Evolutionary conservation across 2,113 vertebrate species (phyloP).

Genomic region (Microcebus murinus): DNA sequence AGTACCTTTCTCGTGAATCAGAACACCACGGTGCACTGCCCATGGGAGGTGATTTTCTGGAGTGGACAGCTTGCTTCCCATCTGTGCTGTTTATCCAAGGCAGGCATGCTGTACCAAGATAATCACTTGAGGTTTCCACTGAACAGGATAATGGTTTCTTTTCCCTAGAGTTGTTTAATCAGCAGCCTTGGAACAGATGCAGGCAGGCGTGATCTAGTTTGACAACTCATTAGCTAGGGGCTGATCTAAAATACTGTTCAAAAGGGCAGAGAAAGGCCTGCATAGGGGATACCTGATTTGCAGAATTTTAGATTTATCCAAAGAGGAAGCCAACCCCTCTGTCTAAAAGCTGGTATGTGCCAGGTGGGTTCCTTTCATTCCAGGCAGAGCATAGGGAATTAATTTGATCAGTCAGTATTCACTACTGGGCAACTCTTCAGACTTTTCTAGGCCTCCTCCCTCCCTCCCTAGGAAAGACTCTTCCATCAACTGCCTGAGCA

Average conservation of each 20-base stretch:
- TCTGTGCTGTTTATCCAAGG: slow-evolving; percentile 36
- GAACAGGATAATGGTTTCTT: slow-evolving; percentile 33
- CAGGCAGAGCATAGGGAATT: neutral
- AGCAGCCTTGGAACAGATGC: slow-evolving; percentile 55
- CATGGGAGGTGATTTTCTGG: neutral
- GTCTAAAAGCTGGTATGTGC: neutral
- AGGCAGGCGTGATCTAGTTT: neutral
- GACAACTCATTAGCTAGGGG: neutral
- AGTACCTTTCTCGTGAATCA: neutral
- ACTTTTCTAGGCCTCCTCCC: neutral
- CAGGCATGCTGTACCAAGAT: neutral
- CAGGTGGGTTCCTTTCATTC: neutral
- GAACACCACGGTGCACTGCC: no score
- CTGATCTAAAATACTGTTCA: neutral
- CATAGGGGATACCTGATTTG: neutral
- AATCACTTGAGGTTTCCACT: neutral
- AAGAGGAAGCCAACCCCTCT: neutral
- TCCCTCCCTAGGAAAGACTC: neutral
- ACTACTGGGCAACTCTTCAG: rapidly evolving
- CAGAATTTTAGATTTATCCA: neutral
- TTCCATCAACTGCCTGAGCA: slow-evolving; percentile 28
- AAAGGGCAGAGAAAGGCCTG: neutral
- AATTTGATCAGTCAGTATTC: rapidly evolving
- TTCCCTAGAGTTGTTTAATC: slow-evolving; percentile 55
- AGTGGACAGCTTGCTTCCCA: slow-evolving; percentile 50